A percentile compares a stretch with the other conserved stretches of the same genome.
phyloP scores from a whole-genome alignment of 2,888 invertebrate genomes.

The Liodrosophila aerea region DNA sequence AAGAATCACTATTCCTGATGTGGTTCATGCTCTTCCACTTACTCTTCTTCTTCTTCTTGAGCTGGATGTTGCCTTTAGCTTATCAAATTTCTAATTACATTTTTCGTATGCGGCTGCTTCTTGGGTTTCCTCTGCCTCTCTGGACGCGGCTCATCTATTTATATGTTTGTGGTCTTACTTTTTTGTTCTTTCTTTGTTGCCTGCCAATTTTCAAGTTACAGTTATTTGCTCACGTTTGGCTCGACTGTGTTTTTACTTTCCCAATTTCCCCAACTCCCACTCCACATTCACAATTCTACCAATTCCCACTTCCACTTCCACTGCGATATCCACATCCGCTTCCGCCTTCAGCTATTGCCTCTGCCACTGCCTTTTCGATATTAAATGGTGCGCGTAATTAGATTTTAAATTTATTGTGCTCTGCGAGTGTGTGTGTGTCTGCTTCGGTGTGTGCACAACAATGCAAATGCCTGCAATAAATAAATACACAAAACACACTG shows the following conservation, averaged over 20 bases:
- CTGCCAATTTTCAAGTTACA: conserved; percentile 23
- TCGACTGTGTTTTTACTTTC: conserved; percentile 10
- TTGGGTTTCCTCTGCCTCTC: too few species aligned
- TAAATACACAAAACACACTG: conserved; percentile 68
- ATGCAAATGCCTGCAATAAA: conserved; percentile 71
- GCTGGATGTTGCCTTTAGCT: conserved; percentile 26
- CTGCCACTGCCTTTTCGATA: conserved; percentile 48
- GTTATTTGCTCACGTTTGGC: conserved; percentile 50
- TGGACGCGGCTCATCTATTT: conserved; percentile 53
- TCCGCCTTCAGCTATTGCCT: conserved; percentile 16
- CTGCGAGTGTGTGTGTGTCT: conserved; percentile 28
- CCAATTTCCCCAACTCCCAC: neutral
- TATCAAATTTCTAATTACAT: conserved; percentile 73
- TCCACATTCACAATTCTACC: neutral
- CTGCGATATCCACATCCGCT: conserved; percentile 17
- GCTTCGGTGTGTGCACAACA: conserved; percentile 62
- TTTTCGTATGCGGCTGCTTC: conserved; percentile 41
- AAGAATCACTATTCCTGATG: conserved; percentile 58
- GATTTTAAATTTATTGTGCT: conserved; percentile 74
- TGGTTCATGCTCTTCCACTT: conserved; percentile 23
- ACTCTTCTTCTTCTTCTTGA: neutral
- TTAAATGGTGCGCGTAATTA: conserved; percentile 77
- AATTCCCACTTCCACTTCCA: conserved; percentile 16
- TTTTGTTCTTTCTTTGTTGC: conserved; percentile 8
- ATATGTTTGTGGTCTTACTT: conserved; percentile 43